These are phyloP conservation scores for Siniperca undulata DNA, from an alignment of 2,797 vertebrate genomes.

Conservation along the genomic window DNA sequence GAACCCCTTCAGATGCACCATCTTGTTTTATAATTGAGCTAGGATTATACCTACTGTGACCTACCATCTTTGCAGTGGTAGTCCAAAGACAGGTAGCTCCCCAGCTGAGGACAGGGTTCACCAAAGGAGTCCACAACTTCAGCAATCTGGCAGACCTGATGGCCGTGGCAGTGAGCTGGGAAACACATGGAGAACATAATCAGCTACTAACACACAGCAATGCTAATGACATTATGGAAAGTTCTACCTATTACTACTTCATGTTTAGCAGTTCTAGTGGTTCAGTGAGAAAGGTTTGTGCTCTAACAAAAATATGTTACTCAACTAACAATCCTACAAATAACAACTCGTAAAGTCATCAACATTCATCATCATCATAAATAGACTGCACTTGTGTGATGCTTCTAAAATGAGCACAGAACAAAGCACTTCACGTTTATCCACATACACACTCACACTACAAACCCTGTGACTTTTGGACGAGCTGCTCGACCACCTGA, in stretches of 20 bases:
- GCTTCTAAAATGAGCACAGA: neutral
- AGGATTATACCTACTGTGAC: constrained; percentile 33
- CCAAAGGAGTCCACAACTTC: constrained; percentile 84
- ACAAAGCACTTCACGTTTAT: neutral
- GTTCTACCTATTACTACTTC: neutral
- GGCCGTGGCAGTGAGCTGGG: constrained; percentile 85
- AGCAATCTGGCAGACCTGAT: constrained; percentile 88
- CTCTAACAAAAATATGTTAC: neutral
- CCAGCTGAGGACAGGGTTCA: constrained; percentile 86
- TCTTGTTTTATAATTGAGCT: neutral
- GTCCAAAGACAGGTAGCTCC: constrained; percentile 90
- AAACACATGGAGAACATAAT: neutral
- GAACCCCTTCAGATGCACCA: too few relatives aligned
- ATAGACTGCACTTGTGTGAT: too few relatives aligned
- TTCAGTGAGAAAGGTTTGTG: neutral
- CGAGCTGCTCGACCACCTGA: neutral
- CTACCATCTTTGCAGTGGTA: constrained; percentile 92
- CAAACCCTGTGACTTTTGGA: neutral
- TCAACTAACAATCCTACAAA: neutral
- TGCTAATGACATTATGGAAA: neutral
- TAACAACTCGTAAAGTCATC: neutral
- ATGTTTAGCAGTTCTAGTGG: neutral
- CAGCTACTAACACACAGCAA: neutral
- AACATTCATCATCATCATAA: neutral
- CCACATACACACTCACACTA: neutral